A percentile compares a stretch with the other conserved stretches of the same genome.
phyloP scores from a whole-genome alignment of 23 tunicate genomes.

The Diplosoma virens region DNA sequence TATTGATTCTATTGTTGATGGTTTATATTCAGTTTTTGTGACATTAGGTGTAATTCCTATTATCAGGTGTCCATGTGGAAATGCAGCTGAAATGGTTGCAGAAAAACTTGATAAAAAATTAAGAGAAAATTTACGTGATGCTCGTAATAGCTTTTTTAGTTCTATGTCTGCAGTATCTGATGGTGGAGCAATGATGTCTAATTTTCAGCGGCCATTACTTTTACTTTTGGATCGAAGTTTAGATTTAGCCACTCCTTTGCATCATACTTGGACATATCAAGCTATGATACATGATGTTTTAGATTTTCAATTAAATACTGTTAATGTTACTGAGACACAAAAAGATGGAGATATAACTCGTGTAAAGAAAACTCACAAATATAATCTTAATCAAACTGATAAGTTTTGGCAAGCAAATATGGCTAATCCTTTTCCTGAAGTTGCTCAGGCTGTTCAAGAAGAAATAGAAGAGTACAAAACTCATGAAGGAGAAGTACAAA shows the following conservation, averaged over 20 bases:
- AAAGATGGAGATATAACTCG: constrained; percentile 44
- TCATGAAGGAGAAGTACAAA: constrained; percentile 89
- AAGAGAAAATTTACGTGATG: constrained; percentile 85
- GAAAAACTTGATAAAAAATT: constrained; percentile 74
- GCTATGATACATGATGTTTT: constrained; percentile 81
- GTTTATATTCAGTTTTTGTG: constrained; percentile 93
- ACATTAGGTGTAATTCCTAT: constrained; percentile 83
- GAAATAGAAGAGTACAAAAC: constrained; percentile 88
- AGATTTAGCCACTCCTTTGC: constrained; percentile 93
- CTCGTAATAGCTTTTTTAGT: constrained; percentile 90
- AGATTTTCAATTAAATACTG: constrained; percentile 80
- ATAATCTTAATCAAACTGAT: constrained; percentile 57
- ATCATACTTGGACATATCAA: constrained; percentile 96
- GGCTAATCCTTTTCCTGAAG: constrained; percentile 93
- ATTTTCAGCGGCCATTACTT: constrained; percentile 88
- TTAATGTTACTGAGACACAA: constrained; percentile 52
- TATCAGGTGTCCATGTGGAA: constrained; percentile 89
- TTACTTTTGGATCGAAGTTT: constrained; percentile 76
- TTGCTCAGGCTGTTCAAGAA: constrained; percentile 95
- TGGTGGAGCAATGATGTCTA: constrained; percentile 54
- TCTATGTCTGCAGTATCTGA: constrained; percentile 41
- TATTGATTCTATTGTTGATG: constrained; percentile 70
- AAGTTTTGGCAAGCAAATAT: constrained; percentile 87
- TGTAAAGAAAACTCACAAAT: constrained; percentile 57
- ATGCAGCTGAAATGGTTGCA: constrained; percentile 97